Conservation (phyloP, 1,140 invertebrate genomes). For the Drosophila sulfurigaster region DNA sequence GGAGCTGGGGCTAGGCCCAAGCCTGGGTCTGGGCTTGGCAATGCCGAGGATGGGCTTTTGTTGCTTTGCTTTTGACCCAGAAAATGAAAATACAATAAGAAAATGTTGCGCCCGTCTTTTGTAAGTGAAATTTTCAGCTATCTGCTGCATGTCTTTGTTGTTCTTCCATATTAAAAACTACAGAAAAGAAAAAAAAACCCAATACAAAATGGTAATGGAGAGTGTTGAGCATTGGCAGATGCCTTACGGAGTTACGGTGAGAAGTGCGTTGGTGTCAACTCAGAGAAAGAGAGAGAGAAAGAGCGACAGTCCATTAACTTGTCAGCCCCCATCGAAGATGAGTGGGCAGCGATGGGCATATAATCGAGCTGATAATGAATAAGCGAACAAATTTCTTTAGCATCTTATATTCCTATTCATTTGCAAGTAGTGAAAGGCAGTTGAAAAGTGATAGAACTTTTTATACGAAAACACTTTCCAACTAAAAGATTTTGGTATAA, state of each 20-base stretch:
- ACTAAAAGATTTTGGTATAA: neutral
- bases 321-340: constrained; percentile 48
- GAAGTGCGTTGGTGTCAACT: constrained; percentile 55
- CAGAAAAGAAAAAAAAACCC: constrained; percentile 15
- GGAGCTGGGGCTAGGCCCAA: constrained; percentile 41
- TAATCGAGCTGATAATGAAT: constrained; percentile 73
- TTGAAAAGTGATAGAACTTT: constrained; percentile 28
- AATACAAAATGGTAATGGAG: constrained; percentile 29
- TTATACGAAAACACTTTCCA: constrained; percentile 18
- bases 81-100: constrained; percentile 79
- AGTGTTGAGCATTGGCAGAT: constrained; percentile 28
- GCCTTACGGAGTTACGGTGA: constrained; percentile 2
- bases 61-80: constrained; percentile 73
- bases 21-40: constrained; percentile 66
- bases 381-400: constrained; percentile 36
- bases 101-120: constrained; percentile 75
- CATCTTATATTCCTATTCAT: constrained; percentile 11
- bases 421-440: constrained; percentile 42
- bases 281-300: neutral
- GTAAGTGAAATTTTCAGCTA: constrained; percentile 78
- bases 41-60: constrained; percentile 66
- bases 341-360: constrained; percentile 42
- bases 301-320: constrained; percentile 64
- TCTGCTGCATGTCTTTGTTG: constrained; percentile 41
- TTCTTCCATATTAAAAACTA: constrained; percentile 29